Conservation (phyloP, 2,888 invertebrate species). For the Drosophila tripunctata region DNA sequence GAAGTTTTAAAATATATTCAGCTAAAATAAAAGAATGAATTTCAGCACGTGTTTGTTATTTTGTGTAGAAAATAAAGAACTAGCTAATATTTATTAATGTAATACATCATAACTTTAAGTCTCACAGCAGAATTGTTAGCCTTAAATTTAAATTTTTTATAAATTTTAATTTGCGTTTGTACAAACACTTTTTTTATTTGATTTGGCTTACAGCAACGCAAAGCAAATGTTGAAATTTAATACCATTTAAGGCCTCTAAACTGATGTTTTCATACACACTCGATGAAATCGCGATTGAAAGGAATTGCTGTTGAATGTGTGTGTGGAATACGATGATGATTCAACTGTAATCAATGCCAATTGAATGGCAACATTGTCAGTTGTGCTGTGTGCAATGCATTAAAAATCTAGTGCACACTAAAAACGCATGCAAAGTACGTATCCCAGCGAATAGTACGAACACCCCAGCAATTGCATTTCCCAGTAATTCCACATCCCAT, state of each 20-base stretch:
- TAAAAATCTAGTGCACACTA: conserved; percentile 60
- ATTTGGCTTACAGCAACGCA: no score
- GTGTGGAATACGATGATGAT: conserved; percentile 24
- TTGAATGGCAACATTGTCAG: conserved; percentile 53
- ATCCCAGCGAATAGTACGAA: conserved; percentile 10
- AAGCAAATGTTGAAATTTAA: background rate
- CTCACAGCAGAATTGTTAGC: no score
- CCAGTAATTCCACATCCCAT: background rate
- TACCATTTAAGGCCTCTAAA: background rate
- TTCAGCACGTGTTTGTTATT: no score
- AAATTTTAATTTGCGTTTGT: no score
- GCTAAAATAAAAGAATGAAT: no score
- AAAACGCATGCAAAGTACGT: conserved; percentile 66
- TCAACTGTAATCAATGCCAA: conserved; percentile 61
- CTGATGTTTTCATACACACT: conserved; percentile 6
- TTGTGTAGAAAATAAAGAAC: no score
- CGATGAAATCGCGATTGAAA: conserved; percentile 3
- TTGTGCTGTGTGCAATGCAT: conserved; percentile 48
- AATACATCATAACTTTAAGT: no score
- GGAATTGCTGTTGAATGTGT: conserved; percentile 30
- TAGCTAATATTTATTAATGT: no score
- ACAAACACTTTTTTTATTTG: no score
- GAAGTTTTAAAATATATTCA: no score
- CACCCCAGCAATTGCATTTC: background rate
- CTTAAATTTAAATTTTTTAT: no score